Evolutionary conservation across 2,888 invertebrate genomes (phyloP).

Genomic region (Exocentrus adspersus): DNA sequence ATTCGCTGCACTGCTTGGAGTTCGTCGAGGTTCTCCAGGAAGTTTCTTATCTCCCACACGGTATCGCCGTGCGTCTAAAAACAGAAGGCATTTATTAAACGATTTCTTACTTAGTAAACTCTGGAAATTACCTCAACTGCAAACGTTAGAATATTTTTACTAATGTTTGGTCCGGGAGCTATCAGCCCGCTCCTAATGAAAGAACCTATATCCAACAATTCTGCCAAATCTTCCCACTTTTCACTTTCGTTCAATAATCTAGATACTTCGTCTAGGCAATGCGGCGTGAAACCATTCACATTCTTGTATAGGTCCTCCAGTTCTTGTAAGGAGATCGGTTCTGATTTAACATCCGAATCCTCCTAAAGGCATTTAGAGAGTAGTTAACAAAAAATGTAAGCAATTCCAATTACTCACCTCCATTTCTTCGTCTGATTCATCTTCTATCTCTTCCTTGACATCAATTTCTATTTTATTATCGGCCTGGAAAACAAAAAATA

Average conservation of each 20-base stretch:
- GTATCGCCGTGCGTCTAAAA: slow-evolving; percentile 53
- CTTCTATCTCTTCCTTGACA: slow-evolving; percentile 66
- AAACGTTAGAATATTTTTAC: slow-evolving; percentile 68
- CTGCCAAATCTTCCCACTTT: slow-evolving; percentile 71
- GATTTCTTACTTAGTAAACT: not conserved
- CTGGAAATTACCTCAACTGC: slow-evolving; percentile 61
- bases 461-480: slow-evolving; percentile 64
- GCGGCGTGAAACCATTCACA: slow-evolving; percentile 51
- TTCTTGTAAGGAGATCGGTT: slow-evolving; percentile 49
- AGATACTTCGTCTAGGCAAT: slow-evolving; percentile 64
- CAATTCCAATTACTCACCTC: slow-evolving; percentile 40
- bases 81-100: slow-evolving; percentile 11
- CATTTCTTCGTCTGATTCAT: slow-evolving; percentile 55
- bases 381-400: not conserved
- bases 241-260: slow-evolving; percentile 67
- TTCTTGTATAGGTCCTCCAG: slow-evolving; percentile 52
- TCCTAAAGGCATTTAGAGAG: slow-evolving; percentile 33
- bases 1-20: slow-evolving; percentile 57
- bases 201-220: slow-evolving; percentile 65
- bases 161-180: slow-evolving; percentile 64
- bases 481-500: slow-evolving; percentile 51
- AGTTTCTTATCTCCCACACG: slow-evolving; percentile 55
- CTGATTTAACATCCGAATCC: slow-evolving; percentile 48
- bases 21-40: slow-evolving; percentile 61
- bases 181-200: slow-evolving; percentile 65